Evolutionary conservation across 2,888 invertebrate genomes (phyloP), one percentile per base, ranked within the genome.

Genomic region (Lithophane ornitopus): DNA sequence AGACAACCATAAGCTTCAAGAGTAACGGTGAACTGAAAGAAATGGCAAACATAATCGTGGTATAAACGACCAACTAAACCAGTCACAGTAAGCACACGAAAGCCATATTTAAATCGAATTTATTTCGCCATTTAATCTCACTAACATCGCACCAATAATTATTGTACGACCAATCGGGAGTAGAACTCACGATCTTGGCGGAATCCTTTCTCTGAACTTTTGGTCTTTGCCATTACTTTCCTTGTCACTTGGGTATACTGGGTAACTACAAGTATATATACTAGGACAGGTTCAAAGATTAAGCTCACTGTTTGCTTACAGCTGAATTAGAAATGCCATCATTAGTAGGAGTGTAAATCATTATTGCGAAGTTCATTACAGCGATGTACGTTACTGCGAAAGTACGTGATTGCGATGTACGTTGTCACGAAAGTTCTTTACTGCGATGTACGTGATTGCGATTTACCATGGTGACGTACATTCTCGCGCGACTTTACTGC

Each of bases 81-180:
- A 82, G 82, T 82, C 82, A 69, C 68, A 71, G 78, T 62, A 61
- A 77, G 68, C 58, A 70, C 86, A 82, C 86, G 77, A 62, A 68
- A 61, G 34, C 58, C 83, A 74, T 74, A 82, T 83, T 82, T 85
- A 85, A 83, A 82, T 73, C 78, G 77, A 82, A 83, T 83, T 83
- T 83, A 83, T 85, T 69, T 71, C 54, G 22, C 86, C 86, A 77
- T 82, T 83, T 85, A 73, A 83, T 77, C 86, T 83, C 72, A 70
- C 72, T 73, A 76, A 83, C 87, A 72, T 71, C 26, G 68, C 79
- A 67, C 71, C 70, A 62, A 86, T 84, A 79, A 78, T 49, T 41
- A 41, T 85, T 78, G 79, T 75, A 78, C 77, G 14, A 85, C 70
- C 83, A 70, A 85, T 85, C 73, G 82, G 86, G 82, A 85, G 61